Conservation (phyloP, 1,140 invertebrate genomes). For the Notospermus geniculatus region DNA sequence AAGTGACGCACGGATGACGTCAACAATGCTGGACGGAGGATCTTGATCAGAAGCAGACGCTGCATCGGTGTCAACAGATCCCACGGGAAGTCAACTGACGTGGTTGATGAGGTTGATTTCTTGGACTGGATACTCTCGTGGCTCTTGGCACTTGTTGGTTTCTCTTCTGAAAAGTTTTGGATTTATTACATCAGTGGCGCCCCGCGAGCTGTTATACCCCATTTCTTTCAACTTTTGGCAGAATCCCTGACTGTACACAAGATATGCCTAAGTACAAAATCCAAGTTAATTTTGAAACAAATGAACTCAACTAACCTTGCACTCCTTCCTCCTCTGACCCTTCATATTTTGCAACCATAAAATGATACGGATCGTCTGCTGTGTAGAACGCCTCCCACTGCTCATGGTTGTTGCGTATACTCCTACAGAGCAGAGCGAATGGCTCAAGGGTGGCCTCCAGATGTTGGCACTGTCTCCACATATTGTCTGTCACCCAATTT, state of each 20-base stretch:
- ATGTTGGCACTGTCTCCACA: conserved; percentile 48
- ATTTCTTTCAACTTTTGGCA: no score
- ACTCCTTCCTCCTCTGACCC: no score
- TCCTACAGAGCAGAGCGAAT: conserved; percentile 40
- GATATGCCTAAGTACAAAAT: no score
- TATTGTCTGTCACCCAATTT: conserved; percentile 38
- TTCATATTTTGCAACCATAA: conserved; percentile 32
- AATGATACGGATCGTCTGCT: conserved; percentile 33
- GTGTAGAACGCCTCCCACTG: conserved; percentile 44
- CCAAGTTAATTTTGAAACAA: no score
- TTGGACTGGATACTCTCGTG: neutral
- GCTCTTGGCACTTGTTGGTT: no score
- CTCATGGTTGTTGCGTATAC: conserved; percentile 33
- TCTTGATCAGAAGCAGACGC: conserved; percentile 46
- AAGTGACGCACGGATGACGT: conserved; percentile 39
- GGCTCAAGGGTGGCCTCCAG: conserved; percentile 37
- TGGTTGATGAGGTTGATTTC: neutral
- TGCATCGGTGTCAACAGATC: conserved; percentile 42
- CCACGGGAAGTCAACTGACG: conserved; percentile 35
- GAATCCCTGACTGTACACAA: no score
- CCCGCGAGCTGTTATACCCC: no score
- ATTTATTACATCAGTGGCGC: no score
- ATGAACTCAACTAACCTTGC: no score
- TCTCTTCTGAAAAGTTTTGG: no score
- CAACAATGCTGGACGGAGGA: conserved; percentile 39